Evolutionary conservation across 2,113 vertebrate genomes (phyloP), one percentile per base, ranked within the genome.

Genomic region (Myanophis thanlyinensis): DNA sequence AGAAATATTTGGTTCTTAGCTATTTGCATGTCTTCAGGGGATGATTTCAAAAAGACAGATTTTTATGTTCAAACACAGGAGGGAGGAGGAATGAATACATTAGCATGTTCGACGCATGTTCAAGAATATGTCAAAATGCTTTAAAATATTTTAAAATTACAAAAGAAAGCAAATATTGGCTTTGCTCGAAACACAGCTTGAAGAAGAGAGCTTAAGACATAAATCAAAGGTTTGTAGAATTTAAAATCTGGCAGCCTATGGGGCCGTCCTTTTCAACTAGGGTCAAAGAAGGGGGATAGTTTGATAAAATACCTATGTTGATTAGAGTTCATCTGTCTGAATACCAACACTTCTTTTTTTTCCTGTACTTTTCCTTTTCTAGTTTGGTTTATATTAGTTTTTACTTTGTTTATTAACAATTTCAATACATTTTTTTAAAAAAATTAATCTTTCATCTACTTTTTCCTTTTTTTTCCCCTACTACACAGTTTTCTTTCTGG

Each of bases 101-200:
- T 49, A 85, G 30, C n/a, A 85, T 6, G 52, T 30, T 20, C n/a
- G 9, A 51, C 22, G 49, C n/a, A 44, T 59, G 15, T 80, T 80
- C 15, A 80, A n/a, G n/a, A 80, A 80, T 80, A 40, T 40, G 48
- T 85, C 27, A 85, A 89, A 89, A 27, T 85, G 48, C 22, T 27
- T 11, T 18, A 59, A 89, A 89, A 48, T 85, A n/a, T 11, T 35
- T 3, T 51, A 62, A 80, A 80, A 80, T 20, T 20, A 80, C 15
- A 40, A 40, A 40, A 35, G 5, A 80, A 92, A 92, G 12, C 48
- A 85, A 92, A 49, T 59, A 54, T 85, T 89, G 5, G 5, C 52
- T 92, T 92, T 89, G n/a, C 52, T 59, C 88, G 86, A 62, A 89
- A 92, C 89, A 62, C 59, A 92, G 22, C 51, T 48, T 40, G 30